phyloP scores from a whole-genome alignment of 2,888 invertebrate genomes.

The Andrena fulva region DNA sequence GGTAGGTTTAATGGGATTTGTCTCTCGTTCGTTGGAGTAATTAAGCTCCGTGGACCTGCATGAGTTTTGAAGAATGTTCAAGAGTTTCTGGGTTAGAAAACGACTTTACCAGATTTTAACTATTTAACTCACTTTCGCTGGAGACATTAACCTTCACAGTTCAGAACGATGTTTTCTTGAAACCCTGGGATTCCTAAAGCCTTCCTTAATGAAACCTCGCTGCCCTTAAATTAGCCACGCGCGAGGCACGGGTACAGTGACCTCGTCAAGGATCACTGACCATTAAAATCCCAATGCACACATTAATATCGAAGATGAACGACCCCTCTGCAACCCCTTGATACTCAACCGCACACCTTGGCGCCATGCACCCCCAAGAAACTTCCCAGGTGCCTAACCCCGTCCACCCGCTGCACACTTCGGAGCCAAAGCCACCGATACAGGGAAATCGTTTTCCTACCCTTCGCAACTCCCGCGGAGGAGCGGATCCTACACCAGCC shows the following conservation, averaged over 20 bases:
- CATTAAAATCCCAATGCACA: too few species aligned
- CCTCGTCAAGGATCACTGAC: too few species aligned
- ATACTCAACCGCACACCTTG: background rate
- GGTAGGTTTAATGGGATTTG: conserved; percentile 30
- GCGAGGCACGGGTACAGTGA: too few species aligned
- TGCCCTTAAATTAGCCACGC: too few species aligned
- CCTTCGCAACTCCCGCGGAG: background rate
- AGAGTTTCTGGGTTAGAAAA: too few species aligned
- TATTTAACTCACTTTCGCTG: too few species aligned
- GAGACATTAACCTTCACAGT: too few species aligned
- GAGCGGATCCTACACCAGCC: background rate
- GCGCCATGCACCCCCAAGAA: background rate
- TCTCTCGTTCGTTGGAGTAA: conserved; percentile 28
- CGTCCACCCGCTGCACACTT: background rate
- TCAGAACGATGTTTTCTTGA: too few species aligned
- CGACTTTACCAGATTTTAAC: background rate
- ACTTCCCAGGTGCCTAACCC: background rate
- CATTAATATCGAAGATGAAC: too few species aligned
- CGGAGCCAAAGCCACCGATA: background rate
- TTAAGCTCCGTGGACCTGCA: conserved; percentile 20
- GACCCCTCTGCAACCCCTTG: background rate
- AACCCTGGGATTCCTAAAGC: too few species aligned
- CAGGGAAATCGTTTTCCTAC: background rate
- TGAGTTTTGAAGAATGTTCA: background rate
- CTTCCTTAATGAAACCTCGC: too few species aligned